A percentile compares a stretch with the other conserved stretches of the same genome.
Evolutionary conservation across 2,888 invertebrate species (phyloP).

Genomic region (Ophioninae sp.): DNA sequence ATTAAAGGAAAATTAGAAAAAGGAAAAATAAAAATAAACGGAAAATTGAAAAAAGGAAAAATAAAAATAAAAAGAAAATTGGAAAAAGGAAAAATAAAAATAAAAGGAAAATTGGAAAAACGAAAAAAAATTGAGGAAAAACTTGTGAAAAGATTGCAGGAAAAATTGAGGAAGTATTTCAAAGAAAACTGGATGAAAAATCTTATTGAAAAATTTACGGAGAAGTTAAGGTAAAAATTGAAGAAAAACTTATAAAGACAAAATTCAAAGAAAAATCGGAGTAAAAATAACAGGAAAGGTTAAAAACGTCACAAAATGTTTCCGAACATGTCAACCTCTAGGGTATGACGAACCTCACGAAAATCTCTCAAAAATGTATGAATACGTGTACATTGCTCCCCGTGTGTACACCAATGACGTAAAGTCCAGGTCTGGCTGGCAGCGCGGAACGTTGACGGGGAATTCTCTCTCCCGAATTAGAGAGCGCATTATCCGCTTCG

Average conservation of each 20-base stretch:
- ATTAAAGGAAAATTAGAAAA: too few relatives aligned
- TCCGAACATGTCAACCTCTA: too few relatives aligned
- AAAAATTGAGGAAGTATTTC: neutral
- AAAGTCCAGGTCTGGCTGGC: conserved; percentile 64
- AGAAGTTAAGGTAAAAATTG: too few relatives aligned
- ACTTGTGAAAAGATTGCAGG: neutral
- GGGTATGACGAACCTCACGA: too few relatives aligned
- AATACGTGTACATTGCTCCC: neutral
- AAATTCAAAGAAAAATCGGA: too few relatives aligned
- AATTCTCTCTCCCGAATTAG: conserved; percentile 62
- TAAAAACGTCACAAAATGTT: too few relatives aligned
- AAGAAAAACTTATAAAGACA: too few relatives aligned
- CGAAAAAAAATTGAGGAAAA: neutral
- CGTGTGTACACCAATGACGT: conserved; percentile 47
- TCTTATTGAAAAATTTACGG: neutral
- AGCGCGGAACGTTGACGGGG: conserved; percentile 8
- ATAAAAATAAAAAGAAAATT: neutral
- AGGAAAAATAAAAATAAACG: too few relatives aligned
- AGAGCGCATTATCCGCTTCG: conserved; percentile 68
- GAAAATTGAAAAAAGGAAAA: neutral
- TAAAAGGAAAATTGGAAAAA: too few relatives aligned
- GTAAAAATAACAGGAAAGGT: too few relatives aligned
- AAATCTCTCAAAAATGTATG: conserved; percentile 64
- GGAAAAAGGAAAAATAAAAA: neutral
- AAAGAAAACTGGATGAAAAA: neutral